Conservation (phyloP, 1,140 invertebrate species). For the Leptopilina boulardi region DNA sequence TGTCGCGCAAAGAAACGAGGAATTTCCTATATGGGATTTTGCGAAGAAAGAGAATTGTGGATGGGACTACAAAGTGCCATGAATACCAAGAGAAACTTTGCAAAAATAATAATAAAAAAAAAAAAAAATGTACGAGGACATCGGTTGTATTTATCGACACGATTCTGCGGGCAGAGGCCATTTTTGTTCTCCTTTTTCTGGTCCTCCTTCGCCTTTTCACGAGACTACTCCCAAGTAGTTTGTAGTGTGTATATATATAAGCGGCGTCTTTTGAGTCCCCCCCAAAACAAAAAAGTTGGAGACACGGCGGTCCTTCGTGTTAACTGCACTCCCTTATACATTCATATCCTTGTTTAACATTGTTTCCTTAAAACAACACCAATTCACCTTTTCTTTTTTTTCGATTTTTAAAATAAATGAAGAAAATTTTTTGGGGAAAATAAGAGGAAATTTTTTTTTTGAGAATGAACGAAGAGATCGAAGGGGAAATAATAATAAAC, state of each 20-base stretch:
- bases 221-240: conserved; percentile 31
- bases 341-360: conserved; percentile 74
- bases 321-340: conserved; percentile 72
- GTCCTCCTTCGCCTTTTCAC: conserved; percentile 41
- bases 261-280: conserved; percentile 69
- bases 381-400: conserved; percentile 17
- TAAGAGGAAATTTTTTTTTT: conserved; percentile 32
- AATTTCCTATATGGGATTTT: conserved; percentile 54
- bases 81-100: conserved; percentile 54
- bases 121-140: conserved; percentile 55
- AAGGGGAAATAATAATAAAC: conserved; percentile 9
- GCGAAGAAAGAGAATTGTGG: conserved; percentile 12
- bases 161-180: conserved; percentile 24
- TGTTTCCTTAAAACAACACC: conserved; percentile 73
- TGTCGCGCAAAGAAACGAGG: conserved; percentile 60
- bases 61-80: conserved; percentile 42
- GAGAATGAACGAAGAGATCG: neutral
- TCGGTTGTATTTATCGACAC: conserved; percentile 68
- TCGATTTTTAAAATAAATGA: too few species aligned
- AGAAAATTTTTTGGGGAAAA: too few species aligned
- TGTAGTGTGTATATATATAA: conserved; percentile 38
- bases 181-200: conserved; percentile 31
- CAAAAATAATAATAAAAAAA: conserved; percentile 57
- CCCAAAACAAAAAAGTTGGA: conserved; percentile 56
- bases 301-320: conserved; percentile 70